Evolutionary conservation across 2,888 invertebrate genomes (phyloP), one percentile per base, ranked within the genome.

Genomic region (Kryphioiulus occultus): DNA sequence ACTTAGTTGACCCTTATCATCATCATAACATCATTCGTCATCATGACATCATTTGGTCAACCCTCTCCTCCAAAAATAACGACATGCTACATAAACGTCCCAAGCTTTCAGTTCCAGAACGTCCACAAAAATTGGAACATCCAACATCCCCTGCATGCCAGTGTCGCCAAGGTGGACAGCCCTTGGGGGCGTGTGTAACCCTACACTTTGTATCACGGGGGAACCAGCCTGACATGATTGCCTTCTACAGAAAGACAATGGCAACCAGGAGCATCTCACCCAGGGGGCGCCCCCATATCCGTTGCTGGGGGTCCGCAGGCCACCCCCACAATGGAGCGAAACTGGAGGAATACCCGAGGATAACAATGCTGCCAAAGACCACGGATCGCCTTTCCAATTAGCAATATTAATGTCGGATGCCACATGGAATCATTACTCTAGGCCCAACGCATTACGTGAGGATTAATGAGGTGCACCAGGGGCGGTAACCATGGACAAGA

Each of bases 361-460:
- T 59, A 59, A 59, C n/a, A 59, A 59, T 59, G n/a, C 53, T 59
- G 53, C 5, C 53, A 59, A n/a, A 59, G n/a, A 59, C n/a, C 53
- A 7, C 19, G 53, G 53, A 59, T 59, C 53, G n/a, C 53, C 53
- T 59, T 59, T 59, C 53, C 53, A 59, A 59, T 59, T 59, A 59
- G 53, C 53, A n/a, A 59, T 59, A 59, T 59, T 59, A 59, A 59
- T 59, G 19, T 59, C 53, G 53, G 53, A n/a, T 59, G 53, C 53
- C 53, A n/a, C n/a, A n/a, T 59, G 53, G 4, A 59, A 59, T 59
- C n/a, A 59, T 59, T 59, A 59, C n/a, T 59, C 19, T n/a, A n/a
- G 53, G 53, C 7, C 53, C n/a, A 59, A 59, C 53, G 53, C 53
- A 59, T 59, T 59, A 59, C 53, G 53, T 59, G 53, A 59, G 53